phyloP scores from a whole-genome alignment of 35 echinoderm and acorn worm genomes.

The Lytechinus variegatus region DNA sequence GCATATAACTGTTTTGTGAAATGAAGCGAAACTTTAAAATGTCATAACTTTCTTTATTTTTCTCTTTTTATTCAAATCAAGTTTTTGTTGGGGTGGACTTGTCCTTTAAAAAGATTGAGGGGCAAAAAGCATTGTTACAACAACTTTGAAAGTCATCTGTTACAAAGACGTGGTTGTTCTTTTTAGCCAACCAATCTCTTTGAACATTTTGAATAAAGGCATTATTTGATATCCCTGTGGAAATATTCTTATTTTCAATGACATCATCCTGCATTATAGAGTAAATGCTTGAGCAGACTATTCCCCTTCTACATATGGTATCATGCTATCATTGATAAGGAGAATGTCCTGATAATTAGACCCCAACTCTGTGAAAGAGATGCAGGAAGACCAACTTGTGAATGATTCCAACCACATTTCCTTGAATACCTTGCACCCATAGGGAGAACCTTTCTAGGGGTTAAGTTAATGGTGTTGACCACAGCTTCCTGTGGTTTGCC shows the following conservation, averaged over 20 bases:
- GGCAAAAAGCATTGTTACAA: too few relatives aligned
- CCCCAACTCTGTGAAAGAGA: neutral
- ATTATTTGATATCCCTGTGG: neutral
- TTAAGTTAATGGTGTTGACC: neutral
- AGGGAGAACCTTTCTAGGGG: neutral
- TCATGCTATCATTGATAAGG: neutral
- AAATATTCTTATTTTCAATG: neutral
- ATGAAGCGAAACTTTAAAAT: too few relatives aligned
- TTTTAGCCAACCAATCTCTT: neutral
- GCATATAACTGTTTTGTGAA: too few relatives aligned
- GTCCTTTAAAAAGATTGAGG: too few relatives aligned
- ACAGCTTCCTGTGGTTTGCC: slow-evolving; percentile 1
- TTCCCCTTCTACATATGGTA: neutral
- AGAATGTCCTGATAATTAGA: neutral
- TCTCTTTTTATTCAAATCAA: too few relatives aligned
- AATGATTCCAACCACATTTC: slow-evolving; percentile 11
- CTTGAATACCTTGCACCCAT: neutral
- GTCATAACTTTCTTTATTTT: too few relatives aligned
- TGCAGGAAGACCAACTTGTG: neutral
- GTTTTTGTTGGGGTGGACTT: too few relatives aligned
- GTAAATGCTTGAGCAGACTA: neutral
- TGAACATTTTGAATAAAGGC: neutral
- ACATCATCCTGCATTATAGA: neutral
- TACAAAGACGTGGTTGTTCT: neutral
- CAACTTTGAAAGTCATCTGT: neutral